These are phyloP conservation scores for Drosophila tropicalis DNA, from an alignment of 1,140 invertebrate genomes.

Conservation along the genomic window DNA sequence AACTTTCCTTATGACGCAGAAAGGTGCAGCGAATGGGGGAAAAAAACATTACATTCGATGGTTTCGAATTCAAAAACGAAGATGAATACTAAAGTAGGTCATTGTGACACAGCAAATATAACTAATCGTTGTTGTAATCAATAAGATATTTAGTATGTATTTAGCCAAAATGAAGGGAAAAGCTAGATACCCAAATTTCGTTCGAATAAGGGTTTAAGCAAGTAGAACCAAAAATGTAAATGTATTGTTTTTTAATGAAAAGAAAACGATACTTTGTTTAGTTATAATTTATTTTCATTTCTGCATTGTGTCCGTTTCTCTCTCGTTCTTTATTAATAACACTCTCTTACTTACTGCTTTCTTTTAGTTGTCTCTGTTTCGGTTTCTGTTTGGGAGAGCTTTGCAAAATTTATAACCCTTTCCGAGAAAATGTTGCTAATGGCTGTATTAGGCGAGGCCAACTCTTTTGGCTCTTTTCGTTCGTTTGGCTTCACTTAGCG, in stretches of 20 bases:
- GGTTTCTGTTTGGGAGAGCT: background rate
- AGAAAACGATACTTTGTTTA: background rate
- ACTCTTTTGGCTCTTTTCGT: slow-evolving; percentile 38
- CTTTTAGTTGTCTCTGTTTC: background rate
- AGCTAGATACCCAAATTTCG: background rate
- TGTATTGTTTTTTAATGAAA: no score
- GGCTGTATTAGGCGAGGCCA: slow-evolving; percentile 70
- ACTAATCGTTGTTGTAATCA: slow-evolving; percentile 4
- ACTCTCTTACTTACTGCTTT: background rate
- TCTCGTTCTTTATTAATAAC: background rate
- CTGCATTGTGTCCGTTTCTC: background rate
- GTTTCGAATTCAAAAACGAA: background rate
- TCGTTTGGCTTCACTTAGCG: slow-evolving; percentile 64
- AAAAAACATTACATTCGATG: background rate
- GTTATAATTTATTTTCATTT: slow-evolving; percentile 10
- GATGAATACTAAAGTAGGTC: background rate
- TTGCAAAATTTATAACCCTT: slow-evolving; percentile 64
- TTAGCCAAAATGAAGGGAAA: background rate
- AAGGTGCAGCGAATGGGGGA: background rate
- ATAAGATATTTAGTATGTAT: background rate
- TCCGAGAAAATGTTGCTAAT: slow-evolving; percentile 67
- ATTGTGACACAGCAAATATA: background rate
- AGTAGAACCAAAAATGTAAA: background rate
- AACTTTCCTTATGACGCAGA: background rate
- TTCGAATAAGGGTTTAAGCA: background rate